Conservation (phyloP, 2,888 invertebrate genomes). For the Scaptomyza parva region DNA sequence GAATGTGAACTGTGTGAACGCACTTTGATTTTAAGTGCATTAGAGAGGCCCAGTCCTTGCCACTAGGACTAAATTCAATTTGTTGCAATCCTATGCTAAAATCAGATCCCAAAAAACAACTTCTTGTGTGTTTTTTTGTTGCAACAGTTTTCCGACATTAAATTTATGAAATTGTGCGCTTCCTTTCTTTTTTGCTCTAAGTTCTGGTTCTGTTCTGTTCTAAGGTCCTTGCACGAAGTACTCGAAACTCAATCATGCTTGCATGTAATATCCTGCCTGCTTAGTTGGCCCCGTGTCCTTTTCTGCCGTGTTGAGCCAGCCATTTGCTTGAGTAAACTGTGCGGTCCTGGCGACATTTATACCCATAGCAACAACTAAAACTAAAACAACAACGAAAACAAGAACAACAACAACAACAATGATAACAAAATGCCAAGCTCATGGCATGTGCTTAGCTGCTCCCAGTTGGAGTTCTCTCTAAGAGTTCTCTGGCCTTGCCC, state of each 20-base stretch:
- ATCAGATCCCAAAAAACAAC: slow-evolving; percentile 58
- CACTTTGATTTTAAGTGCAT: slow-evolving; percentile 84
- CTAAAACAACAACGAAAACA: slow-evolving; percentile 22
- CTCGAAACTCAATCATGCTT: slow-evolving; percentile 80
- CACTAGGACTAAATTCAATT: slow-evolving; percentile 72
- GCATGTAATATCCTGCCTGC: slow-evolving; percentile 76
- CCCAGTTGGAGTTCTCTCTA: slow-evolving; percentile 45
- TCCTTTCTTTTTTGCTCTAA: slow-evolving; percentile 58
- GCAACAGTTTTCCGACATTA: slow-evolving; percentile 69
- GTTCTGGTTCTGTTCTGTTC: not conserved
- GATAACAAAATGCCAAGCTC: slow-evolving; percentile 74
- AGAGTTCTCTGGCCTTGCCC: slow-evolving; percentile 20
- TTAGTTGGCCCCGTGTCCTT: slow-evolving; percentile 49
- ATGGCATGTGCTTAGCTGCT: slow-evolving; percentile 51
- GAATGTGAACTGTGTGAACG: slow-evolving; percentile 68
- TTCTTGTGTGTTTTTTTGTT: slow-evolving; percentile 47
- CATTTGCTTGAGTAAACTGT: slow-evolving; percentile 82
- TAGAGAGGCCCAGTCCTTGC: slow-evolving; percentile 78
- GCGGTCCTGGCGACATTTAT: slow-evolving; percentile 71
- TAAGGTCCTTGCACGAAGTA: slow-evolving; percentile 34
- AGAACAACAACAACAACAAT: slow-evolving; percentile 46
- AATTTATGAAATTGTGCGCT: slow-evolving; percentile 78
- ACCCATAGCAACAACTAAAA: slow-evolving; percentile 43
- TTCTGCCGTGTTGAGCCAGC: slow-evolving; percentile 62
- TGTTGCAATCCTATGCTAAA: slow-evolving; percentile 80